phyloP scores from a whole-genome alignment of 92 coral and sea anemone species.

The Hydrozoanthus gracilis region DNA sequence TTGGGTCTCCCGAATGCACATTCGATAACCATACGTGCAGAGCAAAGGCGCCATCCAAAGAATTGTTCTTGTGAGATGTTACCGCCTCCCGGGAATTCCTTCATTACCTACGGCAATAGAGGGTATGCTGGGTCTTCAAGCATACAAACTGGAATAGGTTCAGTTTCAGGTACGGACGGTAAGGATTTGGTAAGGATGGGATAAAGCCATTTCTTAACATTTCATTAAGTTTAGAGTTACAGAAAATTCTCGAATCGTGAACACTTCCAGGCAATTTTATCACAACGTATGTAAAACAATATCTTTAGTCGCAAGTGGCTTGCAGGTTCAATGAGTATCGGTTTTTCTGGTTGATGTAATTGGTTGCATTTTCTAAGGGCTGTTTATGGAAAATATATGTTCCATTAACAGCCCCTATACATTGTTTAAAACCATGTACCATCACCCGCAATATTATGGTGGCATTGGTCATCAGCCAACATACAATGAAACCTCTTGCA shows the following conservation, averaged over 20 bases:
- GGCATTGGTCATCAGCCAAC: too few relatives aligned
- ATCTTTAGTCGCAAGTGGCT: constrained; percentile 56
- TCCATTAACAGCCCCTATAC: too few relatives aligned
- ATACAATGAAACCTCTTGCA: too few relatives aligned
- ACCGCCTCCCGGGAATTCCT: constrained; percentile 71
- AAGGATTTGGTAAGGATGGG: constrained; percentile 41
- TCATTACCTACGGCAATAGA: constrained; percentile 60
- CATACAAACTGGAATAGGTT: constrained; percentile 55
- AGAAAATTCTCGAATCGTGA: constrained; percentile 62
- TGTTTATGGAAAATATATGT: too few relatives aligned
- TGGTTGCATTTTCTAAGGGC: constrained; percentile 50
- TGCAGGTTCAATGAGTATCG: constrained; percentile 54
- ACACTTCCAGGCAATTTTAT: too few relatives aligned
- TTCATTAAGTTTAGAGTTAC: constrained; percentile 54
- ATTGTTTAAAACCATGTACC: constrained; percentile 40
- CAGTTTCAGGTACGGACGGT: neutral
- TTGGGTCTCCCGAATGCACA: constrained; percentile 71
- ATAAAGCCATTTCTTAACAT: constrained; percentile 50
- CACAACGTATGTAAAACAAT: constrained; percentile 58
- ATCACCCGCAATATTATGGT: too few relatives aligned
- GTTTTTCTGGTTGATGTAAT: constrained; percentile 55
- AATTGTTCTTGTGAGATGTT: constrained; percentile 59
- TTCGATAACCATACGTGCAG: constrained; percentile 68
- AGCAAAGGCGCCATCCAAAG: constrained; percentile 60
- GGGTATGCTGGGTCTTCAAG: constrained; percentile 70